phyloP scores from a whole-genome alignment of 2,797 vertebrate species.

The Diglossa cyanea region DNA sequence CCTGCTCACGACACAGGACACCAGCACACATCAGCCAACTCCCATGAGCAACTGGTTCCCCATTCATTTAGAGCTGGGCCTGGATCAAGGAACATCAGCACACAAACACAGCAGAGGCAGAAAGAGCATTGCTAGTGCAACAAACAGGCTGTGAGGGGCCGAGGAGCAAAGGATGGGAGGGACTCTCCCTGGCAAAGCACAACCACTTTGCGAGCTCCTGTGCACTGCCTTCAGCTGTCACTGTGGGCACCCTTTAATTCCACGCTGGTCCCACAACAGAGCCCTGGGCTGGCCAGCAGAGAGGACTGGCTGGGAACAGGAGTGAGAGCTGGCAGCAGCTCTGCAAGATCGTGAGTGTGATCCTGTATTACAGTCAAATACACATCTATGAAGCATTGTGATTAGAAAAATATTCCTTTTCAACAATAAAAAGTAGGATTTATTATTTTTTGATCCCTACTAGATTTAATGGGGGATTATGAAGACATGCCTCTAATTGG shows the following conservation, averaged over 20 bases:
- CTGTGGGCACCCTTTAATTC: neutral
- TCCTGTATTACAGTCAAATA: neutral
- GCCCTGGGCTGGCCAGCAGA: neutral
- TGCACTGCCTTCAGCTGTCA: neutral
- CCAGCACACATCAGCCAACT: neutral
- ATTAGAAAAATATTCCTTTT: neutral
- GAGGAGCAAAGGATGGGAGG: neutral
- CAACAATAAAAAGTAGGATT: neutral
- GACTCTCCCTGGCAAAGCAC: neutral
- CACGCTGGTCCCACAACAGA: rapidly evolving
- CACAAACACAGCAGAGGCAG: neutral
- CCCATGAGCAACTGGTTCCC: rapidly evolving
- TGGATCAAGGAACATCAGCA: rapidly evolving
- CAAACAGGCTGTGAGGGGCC: neutral
- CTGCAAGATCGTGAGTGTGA: neutral
- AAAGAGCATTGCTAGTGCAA: neutral
- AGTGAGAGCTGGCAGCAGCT: neutral
- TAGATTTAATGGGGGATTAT: neutral
- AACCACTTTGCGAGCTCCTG: neutral
- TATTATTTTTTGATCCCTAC: neutral
- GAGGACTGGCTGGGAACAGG: neutral
- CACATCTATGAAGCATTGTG: neutral
- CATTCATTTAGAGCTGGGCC: neutral
- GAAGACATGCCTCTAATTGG: neutral
- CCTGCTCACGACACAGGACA: neutral